phyloP scores from a whole-genome alignment of 2,888 invertebrate species.

The Cosmia pyralina region DNA sequence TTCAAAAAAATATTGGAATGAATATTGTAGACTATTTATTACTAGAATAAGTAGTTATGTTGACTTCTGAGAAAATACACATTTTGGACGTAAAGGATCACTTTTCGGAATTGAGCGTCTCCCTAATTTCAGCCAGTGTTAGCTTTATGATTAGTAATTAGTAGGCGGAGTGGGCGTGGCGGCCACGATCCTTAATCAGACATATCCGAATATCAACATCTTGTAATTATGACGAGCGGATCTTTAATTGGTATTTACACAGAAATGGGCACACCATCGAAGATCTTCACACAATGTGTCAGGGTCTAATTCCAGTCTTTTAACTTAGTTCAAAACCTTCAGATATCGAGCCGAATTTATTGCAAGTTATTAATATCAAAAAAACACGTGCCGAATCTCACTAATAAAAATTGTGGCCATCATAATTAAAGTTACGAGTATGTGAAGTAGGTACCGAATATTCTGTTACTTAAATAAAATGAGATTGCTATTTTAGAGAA shows the following conservation, averaged over 20 bases:
- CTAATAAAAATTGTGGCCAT: not conserved
- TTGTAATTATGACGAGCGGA: constrained; percentile 24
- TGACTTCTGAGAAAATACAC: not conserved
- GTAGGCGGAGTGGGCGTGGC: constrained; percentile 4
- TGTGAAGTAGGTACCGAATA: not conserved
- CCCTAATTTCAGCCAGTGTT: not conserved
- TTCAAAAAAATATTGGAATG: too few relatives aligned
- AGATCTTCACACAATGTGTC: not conserved
- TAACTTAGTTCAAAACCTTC: not conserved
- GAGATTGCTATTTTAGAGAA: not conserved
- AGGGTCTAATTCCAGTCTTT: not conserved
- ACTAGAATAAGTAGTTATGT: not conserved
- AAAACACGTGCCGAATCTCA: not conserved
- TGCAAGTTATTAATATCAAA: not conserved
- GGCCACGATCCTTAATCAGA: not conserved
- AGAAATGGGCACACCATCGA: too few relatives aligned
- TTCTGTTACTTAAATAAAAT: not conserved
- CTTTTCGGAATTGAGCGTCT: not conserved
- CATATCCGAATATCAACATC: not conserved
- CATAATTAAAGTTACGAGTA: not conserved
- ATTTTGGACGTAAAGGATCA: not conserved
- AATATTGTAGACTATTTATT: not conserved
- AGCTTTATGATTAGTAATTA: constrained; percentile 12
- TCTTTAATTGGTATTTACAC: constrained; percentile 24
- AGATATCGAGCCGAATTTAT: not conserved